A percentile compares a stretch with the other conserved stretches of the same genome.
These are phyloP conservation scores for Pantherophis vulpinus DNA, from an alignment of 2,797 vertebrate species.

Conservation along the genomic window DNA sequence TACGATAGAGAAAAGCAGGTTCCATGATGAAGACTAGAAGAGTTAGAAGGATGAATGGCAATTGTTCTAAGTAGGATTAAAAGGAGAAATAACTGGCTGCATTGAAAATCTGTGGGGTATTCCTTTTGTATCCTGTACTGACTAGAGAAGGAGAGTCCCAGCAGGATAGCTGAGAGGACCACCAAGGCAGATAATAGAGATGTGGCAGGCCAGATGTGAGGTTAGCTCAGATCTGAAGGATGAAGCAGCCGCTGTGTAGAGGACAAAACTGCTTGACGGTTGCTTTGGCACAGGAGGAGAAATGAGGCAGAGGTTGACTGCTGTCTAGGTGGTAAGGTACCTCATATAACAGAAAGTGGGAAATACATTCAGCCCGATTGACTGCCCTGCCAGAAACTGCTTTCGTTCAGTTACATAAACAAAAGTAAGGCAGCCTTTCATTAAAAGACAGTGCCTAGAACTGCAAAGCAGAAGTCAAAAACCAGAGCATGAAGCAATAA, in stretches of 20 bases:
- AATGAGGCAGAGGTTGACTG: neutral
- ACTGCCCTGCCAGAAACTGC: neutral
- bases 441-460: neutral
- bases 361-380: neutral
- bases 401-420: neutral
- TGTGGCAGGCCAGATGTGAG: constrained; percentile 4
- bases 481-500: neutral
- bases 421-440: neutral
- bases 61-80: neutral
- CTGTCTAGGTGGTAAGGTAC: neutral
- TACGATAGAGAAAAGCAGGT: neutral
- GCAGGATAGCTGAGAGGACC: neutral
- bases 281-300: neutral
- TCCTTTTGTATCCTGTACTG: neutral
- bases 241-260: neutral
- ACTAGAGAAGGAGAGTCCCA: neutral
- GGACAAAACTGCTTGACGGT: neutral
- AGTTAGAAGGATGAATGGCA: neutral
- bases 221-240: neutral
- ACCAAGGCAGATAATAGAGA: neutral
- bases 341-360: neutral
- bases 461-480: neutral
- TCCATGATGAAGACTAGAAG: neutral
- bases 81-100: neutral
- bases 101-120: neutral